A percentile compares a stretch with the other conserved stretches of the same genome.
Evolutionary conservation across 2,113 vertebrate species (phyloP).

Genomic region (Phrynosoma platyrhinos): DNA sequence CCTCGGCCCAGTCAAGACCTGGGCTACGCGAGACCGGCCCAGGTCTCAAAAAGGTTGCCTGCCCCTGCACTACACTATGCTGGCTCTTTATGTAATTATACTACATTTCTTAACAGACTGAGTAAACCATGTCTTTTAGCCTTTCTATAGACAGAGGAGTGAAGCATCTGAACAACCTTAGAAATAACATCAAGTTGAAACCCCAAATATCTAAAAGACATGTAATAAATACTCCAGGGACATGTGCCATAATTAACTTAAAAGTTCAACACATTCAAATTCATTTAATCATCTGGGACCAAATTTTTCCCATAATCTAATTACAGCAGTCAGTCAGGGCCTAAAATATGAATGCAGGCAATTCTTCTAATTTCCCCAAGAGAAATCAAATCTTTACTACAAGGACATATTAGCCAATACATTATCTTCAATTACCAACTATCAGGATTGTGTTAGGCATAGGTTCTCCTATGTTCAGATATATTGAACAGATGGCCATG

Average conservation of each 20-base stretch:
- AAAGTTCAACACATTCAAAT: background rate
- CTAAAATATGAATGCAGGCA: background rate
- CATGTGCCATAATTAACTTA: background rate
- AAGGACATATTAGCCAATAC: background rate
- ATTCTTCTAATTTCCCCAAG: background rate
- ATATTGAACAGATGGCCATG: background rate
- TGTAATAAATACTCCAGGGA: background rate
- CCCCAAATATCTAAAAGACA: background rate
- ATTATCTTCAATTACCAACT: background rate
- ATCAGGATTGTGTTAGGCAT: background rate
- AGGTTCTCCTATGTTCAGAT: background rate
- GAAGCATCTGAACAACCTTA: background rate
- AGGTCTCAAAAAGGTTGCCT: too few species aligned
- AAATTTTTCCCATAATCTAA: background rate
- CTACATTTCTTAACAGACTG: too few species aligned
- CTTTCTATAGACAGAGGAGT: background rate
- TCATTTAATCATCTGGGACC: background rate
- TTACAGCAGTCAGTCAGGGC: too few species aligned
- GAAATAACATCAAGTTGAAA: background rate
- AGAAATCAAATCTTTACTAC: background rate
- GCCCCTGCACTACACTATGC: too few species aligned
- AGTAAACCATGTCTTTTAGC: background rate
- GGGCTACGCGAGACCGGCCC: too few species aligned
- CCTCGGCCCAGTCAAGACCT: too few species aligned
- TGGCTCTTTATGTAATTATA: too few species aligned